phyloP scores from a whole-genome alignment of 1,140 invertebrate species.

The Heliconius hermathena region DNA sequence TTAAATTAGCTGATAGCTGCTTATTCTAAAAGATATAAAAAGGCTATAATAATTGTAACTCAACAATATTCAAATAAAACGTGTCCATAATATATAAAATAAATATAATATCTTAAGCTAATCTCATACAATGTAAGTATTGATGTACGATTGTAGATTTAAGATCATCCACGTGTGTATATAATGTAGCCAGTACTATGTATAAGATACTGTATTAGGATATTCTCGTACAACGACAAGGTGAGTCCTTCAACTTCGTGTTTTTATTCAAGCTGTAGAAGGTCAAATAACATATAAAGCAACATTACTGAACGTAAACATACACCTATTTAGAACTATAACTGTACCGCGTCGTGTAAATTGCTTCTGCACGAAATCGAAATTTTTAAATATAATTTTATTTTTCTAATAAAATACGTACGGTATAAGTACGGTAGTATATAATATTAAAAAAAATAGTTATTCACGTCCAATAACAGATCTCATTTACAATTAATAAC shows the following conservation, averaged over 20 bases:
- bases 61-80: too few relatives aligned
- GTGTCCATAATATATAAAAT: not conserved
- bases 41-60: too few relatives aligned
- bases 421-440: not conserved
- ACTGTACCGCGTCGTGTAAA: not conserved
- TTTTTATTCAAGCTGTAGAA: not conserved
- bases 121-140: not conserved
- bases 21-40: too few relatives aligned
- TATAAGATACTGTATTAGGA: constrained; percentile 1
- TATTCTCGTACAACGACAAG: not conserved
- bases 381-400: not conserved
- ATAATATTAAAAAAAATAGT: too few relatives aligned
- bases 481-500: too few relatives aligned
- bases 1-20: too few relatives aligned
- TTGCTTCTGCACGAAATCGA: not conserved
- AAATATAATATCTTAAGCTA: not conserved
- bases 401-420: not conserved
- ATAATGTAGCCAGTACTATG: not conserved
- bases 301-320: not conserved
- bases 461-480: too few relatives aligned
- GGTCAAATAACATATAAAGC: not conserved
- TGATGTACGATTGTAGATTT: not conserved
- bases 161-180: too few relatives aligned
- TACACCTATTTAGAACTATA: not conserved
- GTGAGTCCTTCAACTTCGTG: constrained; percentile 9